Evolutionary conservation across 2,888 invertebrate species (phyloP).

Genomic region (Tenthredo distinguenda): DNA sequence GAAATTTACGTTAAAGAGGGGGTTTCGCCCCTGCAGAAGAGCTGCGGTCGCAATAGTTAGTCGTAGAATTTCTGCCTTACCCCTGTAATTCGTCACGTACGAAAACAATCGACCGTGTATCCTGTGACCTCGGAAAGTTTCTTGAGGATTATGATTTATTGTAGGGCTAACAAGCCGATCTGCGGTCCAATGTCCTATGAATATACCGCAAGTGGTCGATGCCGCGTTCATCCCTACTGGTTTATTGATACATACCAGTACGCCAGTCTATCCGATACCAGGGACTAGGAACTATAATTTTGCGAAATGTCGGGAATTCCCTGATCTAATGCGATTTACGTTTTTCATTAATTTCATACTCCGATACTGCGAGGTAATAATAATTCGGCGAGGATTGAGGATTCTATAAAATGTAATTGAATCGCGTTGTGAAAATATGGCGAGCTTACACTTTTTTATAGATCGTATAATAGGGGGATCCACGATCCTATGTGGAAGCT

Average conservation of each 20-base stretch:
- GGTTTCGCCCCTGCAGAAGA: not conserved
- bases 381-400: not conserved
- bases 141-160: constrained; percentile 42
- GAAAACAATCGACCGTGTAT: constrained; percentile 37
- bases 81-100: constrained; percentile 24
- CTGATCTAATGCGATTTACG: not conserved
- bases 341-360: not conserved
- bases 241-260: not conserved
- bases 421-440: constrained; percentile 8
- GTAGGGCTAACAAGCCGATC: constrained; percentile 11
- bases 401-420: constrained; percentile 31
- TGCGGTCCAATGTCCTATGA: constrained; percentile 13
- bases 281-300: not conserved
- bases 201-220: constrained; percentile 10
- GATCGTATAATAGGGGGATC: constrained; percentile 21
- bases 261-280: not conserved
- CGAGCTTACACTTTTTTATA: constrained; percentile 17
- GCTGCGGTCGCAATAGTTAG: not conserved
- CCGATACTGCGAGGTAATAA: not conserved
- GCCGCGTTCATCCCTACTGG: not conserved
- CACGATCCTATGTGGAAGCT: constrained; percentile 7
- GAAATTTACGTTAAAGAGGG: constrained; percentile 2
- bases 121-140: constrained; percentile 10
- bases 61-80: constrained; percentile 9
- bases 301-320: not conserved